phyloP scores from a whole-genome alignment of 2,888 invertebrate species.

The Nasonia oneida region DNA sequence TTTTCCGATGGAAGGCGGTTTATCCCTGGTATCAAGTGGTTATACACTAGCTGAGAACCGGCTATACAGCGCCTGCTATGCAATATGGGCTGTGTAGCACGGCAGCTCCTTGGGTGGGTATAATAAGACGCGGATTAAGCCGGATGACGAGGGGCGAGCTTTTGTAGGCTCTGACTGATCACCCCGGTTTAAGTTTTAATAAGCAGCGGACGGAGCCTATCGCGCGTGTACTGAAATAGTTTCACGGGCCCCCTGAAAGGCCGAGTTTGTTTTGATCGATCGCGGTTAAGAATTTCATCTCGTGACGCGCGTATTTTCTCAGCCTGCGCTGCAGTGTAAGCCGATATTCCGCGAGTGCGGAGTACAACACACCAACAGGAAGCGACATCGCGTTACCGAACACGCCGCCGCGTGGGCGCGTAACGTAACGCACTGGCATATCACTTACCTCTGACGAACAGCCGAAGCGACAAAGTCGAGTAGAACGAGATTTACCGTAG shows the following conservation, averaged over 20 bases:
- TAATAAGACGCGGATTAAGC: slow-evolving; percentile 40
- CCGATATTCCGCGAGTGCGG: neutral
- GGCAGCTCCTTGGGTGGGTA: neutral
- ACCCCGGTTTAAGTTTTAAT: slow-evolving; percentile 1
- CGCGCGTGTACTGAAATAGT: neutral
- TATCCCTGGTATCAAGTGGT: neutral
- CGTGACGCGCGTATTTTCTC: neutral
- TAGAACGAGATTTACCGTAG: slow-evolving; percentile 37
- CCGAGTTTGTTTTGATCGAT: neutral
- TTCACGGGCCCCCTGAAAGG: neutral
- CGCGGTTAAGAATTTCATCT: neutral
- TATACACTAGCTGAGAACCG: neutral
- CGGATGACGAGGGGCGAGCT: neutral
- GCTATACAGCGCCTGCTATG: neutral
- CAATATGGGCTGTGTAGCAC: neutral
- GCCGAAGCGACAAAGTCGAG: neutral
- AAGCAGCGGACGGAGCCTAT: neutral
- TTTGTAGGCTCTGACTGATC: slow-evolving; percentile 12
- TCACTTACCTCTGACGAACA: neutral
- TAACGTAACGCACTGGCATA: neutral
- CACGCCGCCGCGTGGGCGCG: neutral
- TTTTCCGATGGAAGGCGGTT: neutral
- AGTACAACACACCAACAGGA: neutral
- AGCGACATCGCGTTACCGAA: neutral
- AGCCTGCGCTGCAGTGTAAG: neutral